Conservation (phyloP, 2,113 vertebrate genomes). For the Calonectris borealis region DNA sequence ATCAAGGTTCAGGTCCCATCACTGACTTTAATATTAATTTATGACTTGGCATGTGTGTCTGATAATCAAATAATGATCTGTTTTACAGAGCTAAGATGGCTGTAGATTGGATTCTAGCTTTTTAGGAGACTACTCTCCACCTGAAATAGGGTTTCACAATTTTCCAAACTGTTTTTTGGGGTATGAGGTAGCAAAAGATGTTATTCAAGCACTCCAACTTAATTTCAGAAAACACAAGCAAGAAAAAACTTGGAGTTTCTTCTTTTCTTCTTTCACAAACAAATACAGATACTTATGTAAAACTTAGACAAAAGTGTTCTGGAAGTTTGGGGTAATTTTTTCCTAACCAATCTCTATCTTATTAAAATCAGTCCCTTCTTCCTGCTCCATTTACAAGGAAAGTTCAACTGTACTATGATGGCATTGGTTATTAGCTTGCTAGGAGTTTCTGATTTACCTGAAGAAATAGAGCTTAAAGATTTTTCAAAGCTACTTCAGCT, state of each 20-base stretch:
- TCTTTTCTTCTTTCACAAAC: neutral
- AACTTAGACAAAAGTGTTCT: neutral
- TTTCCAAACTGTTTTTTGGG: neutral
- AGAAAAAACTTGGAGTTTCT: neutral
- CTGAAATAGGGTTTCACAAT: neutral
- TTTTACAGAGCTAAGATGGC: neutral
- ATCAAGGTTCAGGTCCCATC: conserved; percentile 67
- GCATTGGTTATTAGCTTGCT: neutral
- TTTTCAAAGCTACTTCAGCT: neutral
- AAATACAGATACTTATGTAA: neutral
- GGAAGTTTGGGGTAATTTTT: neutral
- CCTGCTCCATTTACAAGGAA: neutral
- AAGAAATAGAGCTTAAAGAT: neutral
- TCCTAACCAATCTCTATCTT: neutral
- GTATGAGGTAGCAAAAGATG: neutral
- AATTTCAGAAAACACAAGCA: neutral
- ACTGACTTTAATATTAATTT: conserved; percentile 66
- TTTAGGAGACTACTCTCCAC: neutral
- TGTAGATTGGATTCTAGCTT: neutral
- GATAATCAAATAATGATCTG: conserved; percentile 59
- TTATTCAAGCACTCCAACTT: neutral
- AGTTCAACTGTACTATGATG: neutral
- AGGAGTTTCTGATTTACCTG: neutral
- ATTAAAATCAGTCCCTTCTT: neutral
- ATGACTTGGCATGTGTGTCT: conserved; percentile 30